These are phyloP conservation scores for Ornithoptera alexandrae DNA, from an alignment of 2,888 invertebrate species.

Conservation along the genomic window DNA sequence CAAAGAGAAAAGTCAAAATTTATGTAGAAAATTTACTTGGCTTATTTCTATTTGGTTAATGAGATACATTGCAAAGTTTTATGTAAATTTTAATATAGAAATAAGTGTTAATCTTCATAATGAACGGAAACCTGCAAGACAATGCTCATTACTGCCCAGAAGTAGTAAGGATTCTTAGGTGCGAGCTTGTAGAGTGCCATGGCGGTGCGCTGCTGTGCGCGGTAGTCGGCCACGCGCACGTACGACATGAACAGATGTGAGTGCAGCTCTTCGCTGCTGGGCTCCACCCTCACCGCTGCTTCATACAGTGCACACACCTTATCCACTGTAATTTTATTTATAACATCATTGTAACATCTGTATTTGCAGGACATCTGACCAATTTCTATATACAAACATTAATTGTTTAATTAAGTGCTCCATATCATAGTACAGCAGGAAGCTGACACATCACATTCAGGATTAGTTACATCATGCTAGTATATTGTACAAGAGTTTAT, in stretches of 20 bases:
- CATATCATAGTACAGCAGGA: no score
- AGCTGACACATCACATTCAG: no score
- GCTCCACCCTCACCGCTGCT: constrained; percentile 91
- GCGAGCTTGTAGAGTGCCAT: constrained; percentile 93
- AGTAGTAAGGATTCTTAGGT: constrained; percentile 97
- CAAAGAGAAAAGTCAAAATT: background rate
- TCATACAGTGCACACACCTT: constrained; percentile 95
- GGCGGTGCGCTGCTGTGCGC: constrained; percentile 93
- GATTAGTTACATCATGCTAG: no score
- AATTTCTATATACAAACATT: no score
- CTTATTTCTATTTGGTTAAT: background rate
- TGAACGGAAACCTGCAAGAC: constrained; percentile 88
- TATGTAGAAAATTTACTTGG: background rate
- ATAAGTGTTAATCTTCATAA: background rate
- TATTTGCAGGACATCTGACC: no score
- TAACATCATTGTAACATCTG: no score
- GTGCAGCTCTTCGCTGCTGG: constrained; percentile 93
- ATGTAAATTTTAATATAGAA: background rate
- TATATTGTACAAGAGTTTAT: no score
- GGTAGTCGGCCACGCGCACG: constrained; percentile 93
- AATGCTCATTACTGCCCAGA: constrained; percentile 98
- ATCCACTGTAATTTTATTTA: constrained; percentile 82
- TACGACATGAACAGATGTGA: constrained; percentile 98
- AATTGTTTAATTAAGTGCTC: no score
- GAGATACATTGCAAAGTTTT: background rate